phyloP scores from a whole-genome alignment of 2,888 invertebrate species.

The Melikaiella ostensackeni region DNA sequence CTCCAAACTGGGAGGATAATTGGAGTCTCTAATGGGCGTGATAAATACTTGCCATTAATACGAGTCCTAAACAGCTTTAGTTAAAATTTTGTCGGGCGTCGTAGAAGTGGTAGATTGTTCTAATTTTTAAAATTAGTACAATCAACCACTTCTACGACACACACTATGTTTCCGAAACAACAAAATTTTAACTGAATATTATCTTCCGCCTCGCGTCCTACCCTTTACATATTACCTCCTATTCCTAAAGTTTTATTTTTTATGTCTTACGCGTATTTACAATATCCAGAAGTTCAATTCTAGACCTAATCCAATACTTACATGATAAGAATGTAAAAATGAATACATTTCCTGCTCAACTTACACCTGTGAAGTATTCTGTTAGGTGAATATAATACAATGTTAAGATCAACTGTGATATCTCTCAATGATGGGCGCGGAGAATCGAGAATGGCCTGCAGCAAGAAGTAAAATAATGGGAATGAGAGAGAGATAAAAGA shows the following conservation, averaged over 20 bases:
- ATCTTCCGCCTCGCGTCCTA: too few relatives aligned
- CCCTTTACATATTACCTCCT: too few relatives aligned
- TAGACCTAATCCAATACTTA: too few relatives aligned
- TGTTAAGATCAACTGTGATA: slow-evolving; percentile 11
- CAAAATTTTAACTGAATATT: background rate
- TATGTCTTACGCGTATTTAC: too few relatives aligned
- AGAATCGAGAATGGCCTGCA: slow-evolving; percentile 15
- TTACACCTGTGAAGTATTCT: slow-evolving; percentile 2
- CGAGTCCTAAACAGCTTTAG: too few relatives aligned
- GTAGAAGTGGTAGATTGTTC: too few relatives aligned
- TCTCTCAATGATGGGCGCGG: slow-evolving; percentile 20
- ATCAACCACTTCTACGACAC: background rate
- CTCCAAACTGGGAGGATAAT: too few relatives aligned
- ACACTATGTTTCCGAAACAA: background rate
- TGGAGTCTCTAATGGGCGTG: too few relatives aligned
- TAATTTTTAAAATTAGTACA: background rate
- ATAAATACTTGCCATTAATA: too few relatives aligned
- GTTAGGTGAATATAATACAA: background rate
- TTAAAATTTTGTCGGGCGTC: too few relatives aligned
- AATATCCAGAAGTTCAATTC: too few relatives aligned
- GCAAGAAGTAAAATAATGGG: slow-evolving; percentile 14
- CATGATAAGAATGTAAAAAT: background rate
- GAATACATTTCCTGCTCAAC: background rate
- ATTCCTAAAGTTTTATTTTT: too few relatives aligned
- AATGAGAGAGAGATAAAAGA: slow-evolving; percentile 26